Base-by-base conservation (phyloP, 1,140 invertebrate species). In the Heliconius hermathena region DNA sequence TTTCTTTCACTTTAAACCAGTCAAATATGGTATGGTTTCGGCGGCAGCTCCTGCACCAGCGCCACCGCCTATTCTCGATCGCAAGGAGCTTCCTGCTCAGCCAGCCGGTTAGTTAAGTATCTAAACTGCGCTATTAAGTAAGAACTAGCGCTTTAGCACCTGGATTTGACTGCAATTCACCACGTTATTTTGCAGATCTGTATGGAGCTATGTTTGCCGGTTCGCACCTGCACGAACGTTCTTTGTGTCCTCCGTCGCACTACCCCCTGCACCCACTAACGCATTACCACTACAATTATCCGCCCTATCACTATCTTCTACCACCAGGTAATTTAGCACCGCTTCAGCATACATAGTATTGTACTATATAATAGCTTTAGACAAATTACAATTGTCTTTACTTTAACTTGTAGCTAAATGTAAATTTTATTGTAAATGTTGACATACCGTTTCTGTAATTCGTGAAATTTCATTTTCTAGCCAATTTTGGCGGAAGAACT, bases 1-100 rank as follows among this genome's bases (percentile, higher is more conserved):
- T 16, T 99, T 98, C 93, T 98, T 98, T 90, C 98, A 98, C 94
- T 98, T 98, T 91, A 98, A 98, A 93, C 98, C 98, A 20, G 96
- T 97, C 41, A 97, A 97, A 85, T 96, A 97, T 84, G 96, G 96
- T 38, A 95, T 97, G 79, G 96, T 97, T 92, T 95, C 95, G 71
- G 96, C 95, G 82, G 94, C 95, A 85, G 92, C 93, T 79, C 87
- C 91, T 4, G 85, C 78, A 77, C 87, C 90, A 33, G 86, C 83
- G 73, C 87, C 88, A 72, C 88, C 90, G 13, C 89, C 88, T 22
- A 87, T 85, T 78, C 86, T 91, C 52, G 91, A 93, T 73, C 92
- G 93, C 81, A 95, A 95, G 89, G 94, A 95, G 81, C 94, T 93
- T 78, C 92, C 85, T 88, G 95, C 87, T 95, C 95, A 95, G 95